Evolutionary conservation across 2,113 vertebrate genomes (phyloP).

Genomic region (Dromas ardeola): DNA sequence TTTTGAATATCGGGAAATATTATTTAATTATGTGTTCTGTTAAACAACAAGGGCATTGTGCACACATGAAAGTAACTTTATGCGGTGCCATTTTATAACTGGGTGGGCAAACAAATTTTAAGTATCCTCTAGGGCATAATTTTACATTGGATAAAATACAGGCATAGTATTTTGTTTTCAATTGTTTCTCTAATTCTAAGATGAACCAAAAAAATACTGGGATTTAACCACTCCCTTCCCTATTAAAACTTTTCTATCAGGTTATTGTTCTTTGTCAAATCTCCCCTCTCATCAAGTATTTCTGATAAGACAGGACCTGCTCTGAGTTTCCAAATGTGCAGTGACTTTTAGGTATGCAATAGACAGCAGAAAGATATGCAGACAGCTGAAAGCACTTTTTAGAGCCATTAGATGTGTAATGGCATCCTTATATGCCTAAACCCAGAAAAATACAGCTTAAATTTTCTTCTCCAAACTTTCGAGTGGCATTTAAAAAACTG

Average conservation of each 20-base stretch:
- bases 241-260: neutral
- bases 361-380: neutral
- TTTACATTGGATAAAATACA: neutral
- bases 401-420: neutral
- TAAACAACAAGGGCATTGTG: neutral
- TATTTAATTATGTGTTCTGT: neutral
- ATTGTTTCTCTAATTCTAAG: neutral
- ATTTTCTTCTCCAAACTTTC: neutral
- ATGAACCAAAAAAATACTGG: neutral
- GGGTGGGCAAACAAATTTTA: neutral
- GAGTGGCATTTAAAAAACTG: neutral
- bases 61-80: neutral
- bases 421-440: neutral
- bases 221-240: neutral
- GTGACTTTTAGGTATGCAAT: neutral
- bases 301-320: neutral
- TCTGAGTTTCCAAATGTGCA: neutral
- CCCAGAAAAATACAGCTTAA: neutral
- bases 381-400: neutral
- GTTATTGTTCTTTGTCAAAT: neutral
- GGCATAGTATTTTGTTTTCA: neutral
- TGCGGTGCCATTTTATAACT: neutral
- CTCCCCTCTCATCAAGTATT: neutral
- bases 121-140: neutral
- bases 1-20: neutral